A percentile compares a stretch with the other conserved stretches of the same genome.
These are phyloP conservation scores for Delichon dasypus DNA, from an alignment of 2,797 vertebrate species.

Conservation along the genomic window DNA sequence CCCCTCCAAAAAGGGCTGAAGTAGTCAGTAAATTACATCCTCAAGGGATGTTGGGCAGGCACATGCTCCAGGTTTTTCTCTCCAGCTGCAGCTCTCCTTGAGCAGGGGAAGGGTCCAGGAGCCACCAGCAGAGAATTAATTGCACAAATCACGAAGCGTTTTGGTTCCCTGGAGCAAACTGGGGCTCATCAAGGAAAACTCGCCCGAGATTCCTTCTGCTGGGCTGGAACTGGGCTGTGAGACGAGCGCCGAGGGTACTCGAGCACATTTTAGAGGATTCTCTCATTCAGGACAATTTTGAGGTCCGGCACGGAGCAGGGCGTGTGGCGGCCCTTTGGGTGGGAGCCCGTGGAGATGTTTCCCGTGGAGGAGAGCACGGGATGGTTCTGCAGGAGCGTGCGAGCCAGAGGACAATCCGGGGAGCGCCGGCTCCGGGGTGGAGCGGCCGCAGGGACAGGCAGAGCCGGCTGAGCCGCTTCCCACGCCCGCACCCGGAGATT, in stretches of 20 bases:
- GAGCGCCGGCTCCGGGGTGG: neutral
- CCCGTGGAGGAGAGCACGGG: accelerated
- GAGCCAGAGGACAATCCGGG: accelerated
- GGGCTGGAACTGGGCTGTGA: neutral
- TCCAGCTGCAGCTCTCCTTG: neutral
- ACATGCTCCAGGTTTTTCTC: neutral
- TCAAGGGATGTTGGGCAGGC: accelerated
- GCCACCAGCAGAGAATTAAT: neutral
- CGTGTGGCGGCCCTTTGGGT: neutral
- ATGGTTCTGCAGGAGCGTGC: accelerated
- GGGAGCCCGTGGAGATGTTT: accelerated
- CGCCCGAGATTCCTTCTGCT: neutral
- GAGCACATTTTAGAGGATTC: neutral
- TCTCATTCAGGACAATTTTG: neutral
- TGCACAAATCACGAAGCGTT: neutral
- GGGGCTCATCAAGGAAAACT: neutral
- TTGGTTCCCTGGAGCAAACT: neutral
- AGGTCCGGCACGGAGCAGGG: accelerated
- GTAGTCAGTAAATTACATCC: neutral
- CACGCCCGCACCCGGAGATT: neutral
- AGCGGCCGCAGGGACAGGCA: neutral
- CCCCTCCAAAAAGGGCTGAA: neutral
- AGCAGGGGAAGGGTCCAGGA: neutral
- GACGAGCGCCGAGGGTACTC: accelerated
- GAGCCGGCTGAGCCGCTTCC: constrained; percentile 48